Evolutionary conservation across 2,888 invertebrate genomes (phyloP).

Genomic region (Diplazon laetatorius): DNA sequence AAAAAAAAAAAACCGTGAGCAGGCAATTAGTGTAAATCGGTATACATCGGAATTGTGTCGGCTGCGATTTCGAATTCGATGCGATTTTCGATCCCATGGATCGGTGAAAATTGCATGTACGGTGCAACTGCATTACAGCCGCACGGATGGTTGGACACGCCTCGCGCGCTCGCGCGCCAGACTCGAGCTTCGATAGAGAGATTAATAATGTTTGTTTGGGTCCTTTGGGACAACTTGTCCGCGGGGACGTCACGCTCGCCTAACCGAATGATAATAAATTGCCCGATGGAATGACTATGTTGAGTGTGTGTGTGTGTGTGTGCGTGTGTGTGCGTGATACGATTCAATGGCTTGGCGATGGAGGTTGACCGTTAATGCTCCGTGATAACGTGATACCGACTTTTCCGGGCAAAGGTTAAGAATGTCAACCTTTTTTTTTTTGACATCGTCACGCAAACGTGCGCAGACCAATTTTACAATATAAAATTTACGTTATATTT

Average conservation of each 20-base stretch:
- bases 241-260: constrained; percentile 49
- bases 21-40: constrained; percentile 64
- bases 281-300: constrained; percentile 49
- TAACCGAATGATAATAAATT: constrained; percentile 50
- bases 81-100: constrained; percentile 44
- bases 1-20: constrained; percentile 55
- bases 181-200: constrained; percentile 53
- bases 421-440: neutral
- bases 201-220: constrained; percentile 64
- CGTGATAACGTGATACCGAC: neutral
- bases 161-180: constrained; percentile 3
- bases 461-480: constrained; percentile 37
- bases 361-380: constrained; percentile 16
- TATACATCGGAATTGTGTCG: constrained; percentile 32
- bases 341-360: constrained; percentile 45
- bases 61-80: constrained; percentile 41
- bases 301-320: no score
- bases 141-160: constrained; percentile 45
- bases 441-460: constrained; percentile 58
- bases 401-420: neutral
- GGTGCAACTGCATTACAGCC: constrained; percentile 36
- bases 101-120: constrained; percentile 5
- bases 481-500: constrained; percentile 9
- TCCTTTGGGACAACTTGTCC: constrained; percentile 64
- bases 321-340: no score